Evolutionary conservation across 2,797 vertebrate species (phyloP).

Genomic region (Dromococcyx pavoninus): DNA sequence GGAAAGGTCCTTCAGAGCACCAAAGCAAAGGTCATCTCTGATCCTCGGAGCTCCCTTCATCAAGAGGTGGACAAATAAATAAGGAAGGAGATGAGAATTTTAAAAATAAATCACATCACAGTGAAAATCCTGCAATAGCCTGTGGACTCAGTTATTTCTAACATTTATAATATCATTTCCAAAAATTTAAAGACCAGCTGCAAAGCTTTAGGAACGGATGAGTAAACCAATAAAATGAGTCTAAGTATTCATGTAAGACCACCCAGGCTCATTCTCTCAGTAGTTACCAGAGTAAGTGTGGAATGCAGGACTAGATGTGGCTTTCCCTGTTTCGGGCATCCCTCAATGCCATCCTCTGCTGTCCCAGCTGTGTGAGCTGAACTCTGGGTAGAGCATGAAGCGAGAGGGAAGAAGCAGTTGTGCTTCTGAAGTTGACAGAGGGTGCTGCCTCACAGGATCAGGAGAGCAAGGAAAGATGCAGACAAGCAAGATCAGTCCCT

Average conservation of each 20-base stretch:
- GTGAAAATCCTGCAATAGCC: neutral
- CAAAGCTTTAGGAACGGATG: slow-evolving; percentile 26
- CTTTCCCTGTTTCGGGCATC: neutral
- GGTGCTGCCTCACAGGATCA: neutral
- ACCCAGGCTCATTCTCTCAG: neutral
- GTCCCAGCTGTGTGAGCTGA: neutral
- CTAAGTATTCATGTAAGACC: neutral
- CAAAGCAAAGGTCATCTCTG: neutral
- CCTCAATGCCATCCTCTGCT: neutral
- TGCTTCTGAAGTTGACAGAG: neutral
- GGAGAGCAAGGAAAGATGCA: neutral
- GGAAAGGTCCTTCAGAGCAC: neutral
- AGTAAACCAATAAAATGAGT: slow-evolving; percentile 40
- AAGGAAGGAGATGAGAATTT: neutral
- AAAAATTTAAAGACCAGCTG: slow-evolving; percentile 37
- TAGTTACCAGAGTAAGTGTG: neutral
- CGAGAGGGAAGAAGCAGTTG: neutral
- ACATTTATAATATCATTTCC: slow-evolving; percentile 41
- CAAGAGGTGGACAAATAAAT: neutral
- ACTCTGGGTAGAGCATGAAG: neutral
- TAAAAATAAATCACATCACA: neutral
- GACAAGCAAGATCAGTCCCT: neutral
- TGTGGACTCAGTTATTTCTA: neutral
- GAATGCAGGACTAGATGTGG: neutral
- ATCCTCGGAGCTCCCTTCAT: neutral